A percentile compares a stretch with the other conserved stretches of the same genome.
These are phyloP conservation scores for Forpus xanthops DNA, from an alignment of 2,797 vertebrate genomes.

Conservation along the genomic window DNA sequence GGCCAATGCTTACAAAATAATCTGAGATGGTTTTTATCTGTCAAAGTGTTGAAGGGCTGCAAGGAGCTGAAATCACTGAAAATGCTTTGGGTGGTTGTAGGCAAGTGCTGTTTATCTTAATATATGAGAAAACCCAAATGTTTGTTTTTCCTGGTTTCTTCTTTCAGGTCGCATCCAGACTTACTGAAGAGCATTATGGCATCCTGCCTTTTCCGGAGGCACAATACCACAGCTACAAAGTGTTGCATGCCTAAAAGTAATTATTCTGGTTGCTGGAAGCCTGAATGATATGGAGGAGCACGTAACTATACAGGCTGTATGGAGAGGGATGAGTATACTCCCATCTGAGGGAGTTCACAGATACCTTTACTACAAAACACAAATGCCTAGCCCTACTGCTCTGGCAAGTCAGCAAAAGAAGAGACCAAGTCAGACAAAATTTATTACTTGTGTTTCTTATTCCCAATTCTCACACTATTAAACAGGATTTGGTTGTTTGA, in stretches of 20 bases:
- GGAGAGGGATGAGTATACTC: background rate
- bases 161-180: slow-evolving; percentile 31
- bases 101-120: slow-evolving; percentile 35
- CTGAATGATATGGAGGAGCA: background rate
- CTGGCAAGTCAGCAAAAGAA: slow-evolving; percentile 34
- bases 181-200: background rate
- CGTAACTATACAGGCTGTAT: background rate
- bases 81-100: background rate
- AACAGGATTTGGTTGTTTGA: background rate
- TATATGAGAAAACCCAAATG: slow-evolving; percentile 22
- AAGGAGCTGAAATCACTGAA: slow-evolving; percentile 14
- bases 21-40: background rate
- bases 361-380: background rate
- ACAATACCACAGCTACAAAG: background rate
- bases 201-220: slow-evolving; percentile 27
- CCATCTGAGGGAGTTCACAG: background rate
- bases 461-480: background rate
- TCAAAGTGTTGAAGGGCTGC: background rate
- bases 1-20: slow-evolving; percentile 18
- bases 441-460: background rate
- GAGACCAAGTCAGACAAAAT: background rate
- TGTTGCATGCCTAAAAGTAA: background rate
- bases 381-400: background rate
- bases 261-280: background rate
- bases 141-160: slow-evolving; percentile 22